Percentiles rank a stretch among this genome's conserved stretches.
phyloP scores from a whole-genome alignment of 2,113 vertebrate genomes.

The Clarias macrocephalus region DNA sequence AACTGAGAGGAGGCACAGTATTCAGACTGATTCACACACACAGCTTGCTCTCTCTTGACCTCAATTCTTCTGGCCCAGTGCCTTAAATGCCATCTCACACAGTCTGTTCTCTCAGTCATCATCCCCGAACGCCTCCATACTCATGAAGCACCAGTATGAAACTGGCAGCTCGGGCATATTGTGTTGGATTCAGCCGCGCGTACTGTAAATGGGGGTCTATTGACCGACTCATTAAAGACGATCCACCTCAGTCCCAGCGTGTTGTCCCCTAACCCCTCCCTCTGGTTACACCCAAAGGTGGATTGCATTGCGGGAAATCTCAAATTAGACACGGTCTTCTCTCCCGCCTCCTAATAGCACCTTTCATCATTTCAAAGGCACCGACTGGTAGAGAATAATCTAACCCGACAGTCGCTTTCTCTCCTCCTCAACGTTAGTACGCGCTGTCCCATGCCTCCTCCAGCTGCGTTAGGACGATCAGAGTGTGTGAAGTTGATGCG shows the following conservation, averaged over 20 bases:
- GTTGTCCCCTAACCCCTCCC: conserved; percentile 37
- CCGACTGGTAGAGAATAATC: conserved; percentile 38
- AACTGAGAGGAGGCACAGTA: conserved; percentile 48
- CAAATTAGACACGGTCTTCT: conserved; percentile 6
- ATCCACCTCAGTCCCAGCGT: conserved; percentile 24
- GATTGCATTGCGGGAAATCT: not conserved
- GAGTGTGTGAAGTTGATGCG: conserved; percentile 24
- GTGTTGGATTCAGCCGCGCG: not conserved
- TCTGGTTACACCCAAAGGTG: conserved; percentile 3
- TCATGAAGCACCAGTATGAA: not conserved
- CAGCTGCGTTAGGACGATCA: conserved; percentile 13
- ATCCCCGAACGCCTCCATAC: not conserved
- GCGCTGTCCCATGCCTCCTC: not conserved
- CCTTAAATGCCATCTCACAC: conserved; percentile 26
- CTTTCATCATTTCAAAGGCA: conserved; percentile 39
- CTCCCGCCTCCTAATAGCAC: conserved; percentile 4
- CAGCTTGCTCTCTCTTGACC: conserved; percentile 26
- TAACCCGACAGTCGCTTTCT: conserved; percentile 32
- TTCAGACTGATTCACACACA: conserved; percentile 27
- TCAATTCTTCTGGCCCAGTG: conserved; percentile 35
- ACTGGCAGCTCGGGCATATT: not conserved
- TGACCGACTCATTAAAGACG: conserved; percentile 26
- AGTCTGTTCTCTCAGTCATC: not conserved
- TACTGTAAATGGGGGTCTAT: not conserved
- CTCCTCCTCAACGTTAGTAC: conserved; percentile 22